Percentiles rank a stretch among this genome's conserved stretches.
phyloP scores from a whole-genome alignment of 1,140 invertebrate genomes.

The Physella acuta region DNA sequence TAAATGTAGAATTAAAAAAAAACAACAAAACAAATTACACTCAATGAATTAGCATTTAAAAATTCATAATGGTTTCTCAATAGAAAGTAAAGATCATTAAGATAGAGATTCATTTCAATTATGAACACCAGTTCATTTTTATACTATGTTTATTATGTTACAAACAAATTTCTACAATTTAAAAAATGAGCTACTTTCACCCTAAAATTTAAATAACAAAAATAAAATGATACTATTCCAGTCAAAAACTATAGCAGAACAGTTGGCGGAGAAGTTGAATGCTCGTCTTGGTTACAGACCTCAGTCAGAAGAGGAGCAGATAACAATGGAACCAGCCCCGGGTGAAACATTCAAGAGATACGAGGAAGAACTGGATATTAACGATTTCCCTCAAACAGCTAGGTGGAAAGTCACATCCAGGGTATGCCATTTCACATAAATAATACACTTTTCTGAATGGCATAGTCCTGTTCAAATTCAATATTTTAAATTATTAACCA shows the following conservation, averaged over 20 bases:
- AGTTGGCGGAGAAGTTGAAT: conserved; percentile 88
- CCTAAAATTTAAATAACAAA: too few species aligned
- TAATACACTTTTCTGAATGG: neutral
- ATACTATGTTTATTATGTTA: too few species aligned
- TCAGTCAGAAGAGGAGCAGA: conserved; percentile 72
- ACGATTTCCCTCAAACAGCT: conserved; percentile 98
- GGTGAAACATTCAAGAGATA: conserved; percentile 74
- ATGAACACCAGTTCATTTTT: too few species aligned
- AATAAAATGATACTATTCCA: too few species aligned
- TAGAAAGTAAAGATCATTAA: too few species aligned
- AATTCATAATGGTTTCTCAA: too few species aligned
- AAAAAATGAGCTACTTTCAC: too few species aligned
- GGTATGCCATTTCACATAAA: conserved; percentile 61
- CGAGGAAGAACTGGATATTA: conserved; percentile 99
- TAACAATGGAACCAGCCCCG: conserved; percentile 36
- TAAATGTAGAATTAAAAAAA: too few species aligned
- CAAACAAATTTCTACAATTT: too few species aligned
- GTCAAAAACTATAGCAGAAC: conserved; percentile 62
- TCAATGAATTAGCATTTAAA: too few species aligned
- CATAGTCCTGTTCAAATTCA: neutral
- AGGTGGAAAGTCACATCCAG: conserved; percentile 98
- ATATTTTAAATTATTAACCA: neutral
- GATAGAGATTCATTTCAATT: too few species aligned
- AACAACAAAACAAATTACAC: too few species aligned
- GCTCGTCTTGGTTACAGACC: conserved; percentile 97